Conservation (phyloP, 2,113 vertebrate genomes). For the Etia nguti region DNA sequence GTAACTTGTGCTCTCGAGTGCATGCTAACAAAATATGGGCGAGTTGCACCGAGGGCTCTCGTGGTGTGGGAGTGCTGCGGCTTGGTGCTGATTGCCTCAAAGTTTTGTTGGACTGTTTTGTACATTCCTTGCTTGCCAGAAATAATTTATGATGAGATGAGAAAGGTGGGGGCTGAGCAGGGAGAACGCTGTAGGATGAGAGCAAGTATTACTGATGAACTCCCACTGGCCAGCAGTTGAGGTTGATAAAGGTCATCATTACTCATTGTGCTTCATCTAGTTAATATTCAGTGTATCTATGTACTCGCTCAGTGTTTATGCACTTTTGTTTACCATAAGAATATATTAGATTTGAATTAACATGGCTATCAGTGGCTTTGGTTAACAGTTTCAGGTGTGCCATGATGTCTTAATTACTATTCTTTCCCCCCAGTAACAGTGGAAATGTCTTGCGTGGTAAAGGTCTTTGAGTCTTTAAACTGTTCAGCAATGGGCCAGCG, state of each 20-base stretch:
- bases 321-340: not conserved
- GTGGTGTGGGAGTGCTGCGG: not conserved
- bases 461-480: not conserved
- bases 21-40: not conserved
- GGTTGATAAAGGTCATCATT: not conserved
- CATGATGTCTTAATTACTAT: not conserved
- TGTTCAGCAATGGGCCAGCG: not conserved
- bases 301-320: not conserved
- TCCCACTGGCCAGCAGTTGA: not conserved
- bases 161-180: not conserved
- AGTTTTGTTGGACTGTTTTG: not conserved
- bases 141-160: not conserved
- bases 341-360: not conserved
- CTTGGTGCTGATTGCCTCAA: not conserved
- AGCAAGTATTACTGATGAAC: not conserved
- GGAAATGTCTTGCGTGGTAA: not conserved
- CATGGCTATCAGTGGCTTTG: not conserved
- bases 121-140: slow-evolving; percentile 3
- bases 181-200: not conserved
- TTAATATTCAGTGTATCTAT: not conserved
- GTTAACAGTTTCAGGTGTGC: not conserved
- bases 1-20: not conserved
- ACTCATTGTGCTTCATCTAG: not conserved
- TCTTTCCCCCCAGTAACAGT: rapidly evolving
- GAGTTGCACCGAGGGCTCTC: not conserved